phyloP scores from a whole-genome alignment of 2,888 invertebrate genomes.

The Drosophila melanocephala region DNA sequence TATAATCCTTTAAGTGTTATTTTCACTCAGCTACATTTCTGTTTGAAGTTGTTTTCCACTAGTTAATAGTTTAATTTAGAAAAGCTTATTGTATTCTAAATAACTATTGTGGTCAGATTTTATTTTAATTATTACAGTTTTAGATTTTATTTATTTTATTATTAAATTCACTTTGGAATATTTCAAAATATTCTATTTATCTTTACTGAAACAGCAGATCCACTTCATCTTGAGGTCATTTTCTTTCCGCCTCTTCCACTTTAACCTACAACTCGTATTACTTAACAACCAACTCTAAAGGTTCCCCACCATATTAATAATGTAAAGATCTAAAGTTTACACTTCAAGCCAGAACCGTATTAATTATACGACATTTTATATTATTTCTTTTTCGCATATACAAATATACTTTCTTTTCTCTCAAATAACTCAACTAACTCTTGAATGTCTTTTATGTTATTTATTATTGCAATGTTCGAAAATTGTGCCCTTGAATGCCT shows the following conservation, averaged over 20 bases:
- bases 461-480: background rate
- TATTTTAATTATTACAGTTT: background rate
- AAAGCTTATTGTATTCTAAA: background rate
- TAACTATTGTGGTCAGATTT: too few species aligned
- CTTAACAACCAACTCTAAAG: slow-evolving; percentile 7
- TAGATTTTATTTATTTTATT: background rate
- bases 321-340: slow-evolving; percentile 27
- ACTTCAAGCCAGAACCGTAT: background rate
- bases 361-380: background rate
- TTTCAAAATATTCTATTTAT: background rate
- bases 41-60: accelerated
- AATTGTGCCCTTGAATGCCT: background rate
- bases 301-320: slow-evolving; percentile 36
- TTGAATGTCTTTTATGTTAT: background rate
- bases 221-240: background rate
- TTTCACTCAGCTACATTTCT: background rate
- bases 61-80: background rate
- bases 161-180: background rate
- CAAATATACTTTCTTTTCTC: background rate
- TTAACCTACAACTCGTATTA: slow-evolving; percentile 1
- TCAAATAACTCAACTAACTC: background rate
- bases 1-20: background rate
- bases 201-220: too few species aligned
- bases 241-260: background rate
- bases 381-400: too few species aligned